phyloP scores from a whole-genome alignment of 1,140 invertebrate genomes.

The Parasteatoda tepidariorum region DNA sequence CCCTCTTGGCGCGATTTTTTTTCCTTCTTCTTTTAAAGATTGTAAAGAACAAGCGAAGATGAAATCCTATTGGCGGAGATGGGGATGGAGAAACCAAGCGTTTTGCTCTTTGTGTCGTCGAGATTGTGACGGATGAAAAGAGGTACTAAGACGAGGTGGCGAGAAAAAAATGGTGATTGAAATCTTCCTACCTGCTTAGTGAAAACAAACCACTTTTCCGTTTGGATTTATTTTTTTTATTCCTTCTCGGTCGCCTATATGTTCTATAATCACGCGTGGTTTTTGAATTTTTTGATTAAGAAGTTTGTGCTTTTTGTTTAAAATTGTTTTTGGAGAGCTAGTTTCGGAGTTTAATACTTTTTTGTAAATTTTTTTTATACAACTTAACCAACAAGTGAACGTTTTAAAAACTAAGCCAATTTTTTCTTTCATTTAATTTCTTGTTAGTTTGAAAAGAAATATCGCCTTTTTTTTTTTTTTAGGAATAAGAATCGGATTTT shows the following conservation, averaged over 20 bases:
- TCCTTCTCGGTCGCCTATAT: neutral
- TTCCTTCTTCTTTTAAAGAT: neutral
- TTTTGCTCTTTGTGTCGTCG: neutral
- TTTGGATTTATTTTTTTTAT: neutral
- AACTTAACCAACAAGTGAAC: no score
- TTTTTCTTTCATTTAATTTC: no score
- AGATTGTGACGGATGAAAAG: neutral
- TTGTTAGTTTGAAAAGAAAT: no score
- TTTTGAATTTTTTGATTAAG: no score
- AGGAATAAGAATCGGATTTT: no score
- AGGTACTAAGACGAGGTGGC: neutral
- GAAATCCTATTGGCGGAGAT: neutral
- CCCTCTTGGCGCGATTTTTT: conserved; percentile 2
- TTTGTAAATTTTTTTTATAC: no score
- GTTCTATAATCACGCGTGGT: no score
- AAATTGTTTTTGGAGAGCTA: no score
- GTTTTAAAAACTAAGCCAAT: no score
- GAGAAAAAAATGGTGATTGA: neutral
- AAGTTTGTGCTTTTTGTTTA: no score
- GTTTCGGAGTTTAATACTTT: no score
- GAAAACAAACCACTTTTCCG: neutral
- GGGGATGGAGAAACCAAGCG: neutral
- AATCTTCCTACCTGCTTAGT: neutral
- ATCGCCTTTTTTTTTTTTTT: no score
- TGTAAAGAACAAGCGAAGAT: neutral